phyloP scores from a whole-genome alignment of 2,113 vertebrate species.

The Artemisiospiza belli region DNA sequence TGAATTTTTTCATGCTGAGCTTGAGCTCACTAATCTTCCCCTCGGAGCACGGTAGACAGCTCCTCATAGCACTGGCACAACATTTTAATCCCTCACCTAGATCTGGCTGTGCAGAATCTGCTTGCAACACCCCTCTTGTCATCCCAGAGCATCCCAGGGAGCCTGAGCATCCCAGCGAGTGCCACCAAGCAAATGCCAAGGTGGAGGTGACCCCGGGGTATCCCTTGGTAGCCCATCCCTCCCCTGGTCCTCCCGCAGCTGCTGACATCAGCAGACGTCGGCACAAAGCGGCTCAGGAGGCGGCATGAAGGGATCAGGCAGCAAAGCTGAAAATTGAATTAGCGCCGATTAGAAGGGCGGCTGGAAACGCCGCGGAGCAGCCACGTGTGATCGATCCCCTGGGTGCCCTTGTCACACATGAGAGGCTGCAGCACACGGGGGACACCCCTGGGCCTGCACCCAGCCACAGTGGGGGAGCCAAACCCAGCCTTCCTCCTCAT shows the following conservation, averaged over 20 bases:
- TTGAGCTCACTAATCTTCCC: slow-evolving; percentile 28
- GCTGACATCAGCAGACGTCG: slow-evolving; percentile 45
- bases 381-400: background rate
- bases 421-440: background rate
- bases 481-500: background rate
- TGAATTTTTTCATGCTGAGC: slow-evolving; percentile 32
- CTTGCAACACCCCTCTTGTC: rapidly evolving
- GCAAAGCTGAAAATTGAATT: slow-evolving; percentile 61
- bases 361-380: background rate
- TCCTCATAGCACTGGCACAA: background rate
- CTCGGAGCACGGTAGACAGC: background rate
- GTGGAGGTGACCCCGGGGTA: background rate
- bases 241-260: rapidly evolving
- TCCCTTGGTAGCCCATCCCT: background rate
- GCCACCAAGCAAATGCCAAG: background rate
- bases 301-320: slow-evolving; percentile 16
- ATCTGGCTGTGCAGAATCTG: rapidly evolving
- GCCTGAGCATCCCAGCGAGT: background rate
- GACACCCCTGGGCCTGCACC: background rate
- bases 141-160: background rate
- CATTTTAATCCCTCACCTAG: background rate
- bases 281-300: slow-evolving; percentile 39
- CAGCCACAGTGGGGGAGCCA: rapidly evolving
- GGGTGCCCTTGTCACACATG: background rate
- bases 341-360: background rate